Evolutionary conservation across 2,797 vertebrate species (phyloP).

Genomic region (Tachyglossus aculeatus): DNA sequence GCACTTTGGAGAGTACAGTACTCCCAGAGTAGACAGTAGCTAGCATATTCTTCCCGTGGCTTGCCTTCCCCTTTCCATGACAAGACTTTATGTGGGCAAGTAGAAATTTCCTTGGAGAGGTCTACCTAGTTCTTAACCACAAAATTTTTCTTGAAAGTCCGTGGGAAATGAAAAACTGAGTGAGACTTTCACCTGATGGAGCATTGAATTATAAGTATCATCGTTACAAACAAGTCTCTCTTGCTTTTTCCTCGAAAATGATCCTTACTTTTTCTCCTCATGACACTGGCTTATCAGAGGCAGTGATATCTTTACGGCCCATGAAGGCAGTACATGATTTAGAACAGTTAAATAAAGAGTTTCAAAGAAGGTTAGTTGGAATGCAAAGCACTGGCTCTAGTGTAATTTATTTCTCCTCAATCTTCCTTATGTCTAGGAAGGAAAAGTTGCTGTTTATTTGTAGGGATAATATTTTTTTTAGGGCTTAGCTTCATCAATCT

Average conservation of each 20-base stretch:
- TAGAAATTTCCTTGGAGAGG: too few species aligned
- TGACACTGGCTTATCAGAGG: conserved; percentile 35
- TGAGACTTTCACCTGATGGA: too few species aligned
- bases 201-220: too few species aligned
- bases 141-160: too few species aligned
- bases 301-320: conserved; percentile 55
- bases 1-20: too few species aligned
- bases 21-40: too few species aligned
- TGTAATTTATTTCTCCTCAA: conserved; percentile 54
- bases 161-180: too few species aligned
- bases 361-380: conserved; percentile 38
- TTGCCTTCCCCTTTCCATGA: too few species aligned
- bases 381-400: conserved; percentile 8
- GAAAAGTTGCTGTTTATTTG: conserved; percentile 48
- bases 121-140: too few species aligned
- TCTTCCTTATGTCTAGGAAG: conserved; percentile 33
- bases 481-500: conserved; percentile 33
- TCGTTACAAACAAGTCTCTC: too few species aligned
- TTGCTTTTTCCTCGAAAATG: conserved; percentile 44
- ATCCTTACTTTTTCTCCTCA: conserved; percentile 29
- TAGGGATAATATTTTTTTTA: conserved; percentile 53
- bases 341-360: conserved; percentile 48
- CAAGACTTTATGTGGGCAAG: too few species aligned
- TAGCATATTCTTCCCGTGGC: too few species aligned
- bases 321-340: conserved; percentile 46